These are phyloP conservation scores for Myopa tessellatipennis DNA, from an alignment of 2,888 invertebrate species.

Conservation along the genomic window DNA sequence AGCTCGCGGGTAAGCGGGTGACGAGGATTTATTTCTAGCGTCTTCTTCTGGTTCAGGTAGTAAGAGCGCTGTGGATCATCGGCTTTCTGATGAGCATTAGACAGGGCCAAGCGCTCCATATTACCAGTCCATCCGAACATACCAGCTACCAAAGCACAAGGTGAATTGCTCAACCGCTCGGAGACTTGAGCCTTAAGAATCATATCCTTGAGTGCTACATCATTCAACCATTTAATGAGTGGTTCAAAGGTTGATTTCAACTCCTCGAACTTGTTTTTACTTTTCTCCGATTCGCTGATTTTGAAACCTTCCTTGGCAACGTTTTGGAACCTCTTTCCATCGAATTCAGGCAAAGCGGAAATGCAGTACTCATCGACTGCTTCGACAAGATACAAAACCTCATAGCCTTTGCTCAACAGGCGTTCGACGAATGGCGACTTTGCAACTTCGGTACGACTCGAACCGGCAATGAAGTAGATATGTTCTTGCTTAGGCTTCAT, in stretches of 20 bases:
- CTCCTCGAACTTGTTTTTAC: constrained; percentile 81
- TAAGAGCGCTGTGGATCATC: constrained; percentile 90
- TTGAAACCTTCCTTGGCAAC: constrained; percentile 98
- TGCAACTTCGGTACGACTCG: constrained; percentile 85
- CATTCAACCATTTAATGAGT: constrained; percentile 88
- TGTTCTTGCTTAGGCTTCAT: constrained; percentile 96
- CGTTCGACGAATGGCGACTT: constrained; percentile 96
- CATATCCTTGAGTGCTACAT: constrained; percentile 81
- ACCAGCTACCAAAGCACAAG: constrained; percentile 95
- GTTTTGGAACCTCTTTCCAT: constrained; percentile 99
- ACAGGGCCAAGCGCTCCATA: constrained; percentile 95
- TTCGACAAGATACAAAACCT: constrained; percentile 93
- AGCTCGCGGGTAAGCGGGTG: constrained; percentile 96
- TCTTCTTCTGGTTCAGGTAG: constrained; percentile 94
- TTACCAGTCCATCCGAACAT: constrained; percentile 99
- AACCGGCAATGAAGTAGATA: constrained; percentile 96
- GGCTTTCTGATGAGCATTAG: constrained; percentile 96
- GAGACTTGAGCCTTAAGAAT: constrained; percentile 86
- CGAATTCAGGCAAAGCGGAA: constrained; percentile 95
- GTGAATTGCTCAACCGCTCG: constrained; percentile 89
- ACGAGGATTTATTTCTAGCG: constrained; percentile 95
- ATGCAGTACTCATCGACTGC: constrained; percentile 99
- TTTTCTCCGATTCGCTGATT: constrained; percentile 78
- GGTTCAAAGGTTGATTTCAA: constrained; percentile 86
- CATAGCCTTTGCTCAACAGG: constrained; percentile 91